These are phyloP conservation scores for Grammatotria lemairii DNA, from an alignment of 2,113 vertebrate species.

Conservation along the genomic window DNA sequence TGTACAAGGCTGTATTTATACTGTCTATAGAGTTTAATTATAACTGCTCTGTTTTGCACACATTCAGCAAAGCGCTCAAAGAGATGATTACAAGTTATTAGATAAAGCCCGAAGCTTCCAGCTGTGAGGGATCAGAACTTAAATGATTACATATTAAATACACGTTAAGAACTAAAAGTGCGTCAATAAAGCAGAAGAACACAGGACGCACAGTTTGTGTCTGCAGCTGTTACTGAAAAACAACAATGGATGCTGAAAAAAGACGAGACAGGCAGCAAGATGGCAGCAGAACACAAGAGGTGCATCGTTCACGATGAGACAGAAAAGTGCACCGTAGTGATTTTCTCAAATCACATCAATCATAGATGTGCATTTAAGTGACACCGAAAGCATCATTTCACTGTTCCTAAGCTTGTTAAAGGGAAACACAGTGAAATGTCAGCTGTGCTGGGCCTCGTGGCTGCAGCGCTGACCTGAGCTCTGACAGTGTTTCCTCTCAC, in stretches of 20 bases:
- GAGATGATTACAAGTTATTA: neutral
- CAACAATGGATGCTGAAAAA: neutral
- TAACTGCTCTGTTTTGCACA: neutral
- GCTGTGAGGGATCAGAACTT: neutral
- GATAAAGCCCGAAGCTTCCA: neutral
- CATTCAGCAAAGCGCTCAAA: neutral
- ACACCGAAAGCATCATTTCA: neutral
- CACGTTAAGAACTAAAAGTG: neutral
- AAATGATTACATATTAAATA: neutral
- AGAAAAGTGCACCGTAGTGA: neutral
- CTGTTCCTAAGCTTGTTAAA: neutral
- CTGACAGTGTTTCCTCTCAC: neutral
- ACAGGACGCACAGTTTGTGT: neutral
- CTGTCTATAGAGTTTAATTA: neutral
- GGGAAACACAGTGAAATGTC: neutral
- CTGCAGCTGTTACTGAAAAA: neutral
- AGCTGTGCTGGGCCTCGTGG: neutral
- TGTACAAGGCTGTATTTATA: neutral
- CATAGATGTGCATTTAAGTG: neutral
- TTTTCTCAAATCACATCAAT: neutral
- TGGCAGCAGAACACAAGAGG: slow-evolving; percentile 7
- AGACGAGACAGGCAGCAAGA: neutral
- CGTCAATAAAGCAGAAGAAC: neutral
- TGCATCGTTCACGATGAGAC: neutral
- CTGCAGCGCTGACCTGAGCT: neutral